Evolutionary conservation across 2,797 vertebrate species (phyloP), one percentile per base, ranked within the genome.

Genomic region (Dendrocincla tyrannina): DNA sequence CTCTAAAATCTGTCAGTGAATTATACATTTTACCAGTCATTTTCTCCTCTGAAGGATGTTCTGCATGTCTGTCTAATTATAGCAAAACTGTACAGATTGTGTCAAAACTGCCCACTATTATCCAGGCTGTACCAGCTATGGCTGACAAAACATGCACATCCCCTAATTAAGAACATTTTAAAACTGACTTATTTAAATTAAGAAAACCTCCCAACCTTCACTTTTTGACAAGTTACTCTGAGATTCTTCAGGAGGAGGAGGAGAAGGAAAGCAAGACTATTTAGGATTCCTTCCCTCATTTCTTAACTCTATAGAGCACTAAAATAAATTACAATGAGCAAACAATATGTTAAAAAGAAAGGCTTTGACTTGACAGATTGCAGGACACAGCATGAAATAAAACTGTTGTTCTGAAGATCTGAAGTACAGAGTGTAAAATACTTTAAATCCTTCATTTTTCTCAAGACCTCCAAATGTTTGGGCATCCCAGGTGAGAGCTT

Each of bases 61-160:
- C 68, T 77, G 22, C n/a, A 49, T 6, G 3, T 83, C 60, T 86
- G 22, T 80, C 78, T 93, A 93, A 88, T 94, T 95, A 85, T 73
- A 81, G 72, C 20, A 78, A 89, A 92, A 33, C 33, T 70, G 42
- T 81, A 56, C 77, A 70, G 77, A 74, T 47, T 85, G 78, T 92
- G 58, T 92, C 89, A 95, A 85, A 96, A 89, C 35, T 93, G 35
- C 58, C 89, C 89, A 52, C 35, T 75, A 83, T 75, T 92, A 89
- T 62, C 67, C 73, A 83, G 69, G 35, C 53, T 89, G 60, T 67
- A 88, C 24, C 47, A 92, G 78, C 32, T 63, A 46, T 0, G 1
- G 68, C 62, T 93, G 76, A 91, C 91, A 91, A 92, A 95, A 83
- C n/a, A 58, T 11, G 22, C 42, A 85, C 41, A 75, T 62, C 69